Evolutionary conservation across 2,113 vertebrate species (phyloP), one percentile per base, ranked within the genome.

Genomic region (Hippolais icterina): DNA sequence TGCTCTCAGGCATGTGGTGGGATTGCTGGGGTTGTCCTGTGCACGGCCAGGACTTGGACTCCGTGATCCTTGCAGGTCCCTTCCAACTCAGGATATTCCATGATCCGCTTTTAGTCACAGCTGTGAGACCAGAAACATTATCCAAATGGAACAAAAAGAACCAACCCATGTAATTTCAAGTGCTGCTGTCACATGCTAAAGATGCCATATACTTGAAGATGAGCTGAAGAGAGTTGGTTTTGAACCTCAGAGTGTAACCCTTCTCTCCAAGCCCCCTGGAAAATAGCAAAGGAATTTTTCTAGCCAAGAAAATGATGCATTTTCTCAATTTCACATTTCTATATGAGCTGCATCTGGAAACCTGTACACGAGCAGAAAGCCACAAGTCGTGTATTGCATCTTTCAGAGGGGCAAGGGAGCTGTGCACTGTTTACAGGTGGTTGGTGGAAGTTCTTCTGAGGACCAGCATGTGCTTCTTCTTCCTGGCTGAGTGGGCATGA

Each of bases 251-350:
- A 54, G 25, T 41, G 13, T 33, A 70, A 78, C 63, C 27, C 5
- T 84, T 77, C 39, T 89, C 39, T 78, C 39, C 29, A 59, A 63
- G 7, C 12, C 9, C 2, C 5, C 22, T 12, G 16, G 16, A 42
- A 69, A 78, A 57, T 1, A 70, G 22, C 0, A 1, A 53, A n/a
- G n/a, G 19, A 5, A 22, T 75, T 88, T 92, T 76, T 63, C 23
- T 41, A 50, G 77, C 20, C 15, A 24, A 39, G 37, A 9, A 1
- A 0, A 46, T 68, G 41, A 44, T 0, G 0, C 21, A 3, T 49
- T 61, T 86, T 91, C 46, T 89, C 18, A 5, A 24, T 59, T 59
- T 35, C 56, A 59, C n/a, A 59, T 59, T 24, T 35, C 15, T 14
- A 9, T 44, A n/a, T 49, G 35, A 74, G 63, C 57, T 83, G 75